Evolutionary conservation across 2,113 vertebrate species (phyloP).

Genomic region (Pseudopipra pipra): DNA sequence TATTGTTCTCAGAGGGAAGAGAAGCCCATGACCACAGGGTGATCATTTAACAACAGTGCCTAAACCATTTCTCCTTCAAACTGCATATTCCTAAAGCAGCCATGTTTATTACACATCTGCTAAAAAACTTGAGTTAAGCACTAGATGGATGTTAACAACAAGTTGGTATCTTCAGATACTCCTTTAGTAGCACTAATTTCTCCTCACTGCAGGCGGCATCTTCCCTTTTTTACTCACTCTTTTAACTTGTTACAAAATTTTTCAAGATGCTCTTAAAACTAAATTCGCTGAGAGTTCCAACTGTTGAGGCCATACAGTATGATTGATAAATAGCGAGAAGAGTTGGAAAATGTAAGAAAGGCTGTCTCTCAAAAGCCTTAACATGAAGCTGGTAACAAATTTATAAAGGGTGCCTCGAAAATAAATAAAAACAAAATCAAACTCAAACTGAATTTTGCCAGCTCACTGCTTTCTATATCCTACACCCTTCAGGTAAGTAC

Average conservation of each 20-base stretch:
- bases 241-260: background rate
- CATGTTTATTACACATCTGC: background rate
- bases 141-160: background rate
- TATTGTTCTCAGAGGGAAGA: background rate
- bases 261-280: background rate
- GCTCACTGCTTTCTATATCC: background rate
- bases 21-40: background rate
- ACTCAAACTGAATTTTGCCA: background rate
- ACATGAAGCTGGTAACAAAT: background rate
- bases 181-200: background rate
- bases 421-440: background rate
- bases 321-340: background rate
- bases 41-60: background rate
- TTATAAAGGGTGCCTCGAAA: background rate
- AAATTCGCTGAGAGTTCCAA: background rate
- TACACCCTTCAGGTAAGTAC: background rate
- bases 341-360: background rate
- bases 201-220: background rate
- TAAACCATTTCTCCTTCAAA: background rate
- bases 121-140: background rate
- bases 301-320: background rate
- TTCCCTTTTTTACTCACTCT: background rate
- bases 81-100: background rate
- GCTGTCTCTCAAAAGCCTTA: background rate
- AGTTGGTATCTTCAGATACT: background rate